Evolutionary conservation across 2,888 invertebrate genomes (phyloP).

Genomic region (Eledone cirrhosa): DNA sequence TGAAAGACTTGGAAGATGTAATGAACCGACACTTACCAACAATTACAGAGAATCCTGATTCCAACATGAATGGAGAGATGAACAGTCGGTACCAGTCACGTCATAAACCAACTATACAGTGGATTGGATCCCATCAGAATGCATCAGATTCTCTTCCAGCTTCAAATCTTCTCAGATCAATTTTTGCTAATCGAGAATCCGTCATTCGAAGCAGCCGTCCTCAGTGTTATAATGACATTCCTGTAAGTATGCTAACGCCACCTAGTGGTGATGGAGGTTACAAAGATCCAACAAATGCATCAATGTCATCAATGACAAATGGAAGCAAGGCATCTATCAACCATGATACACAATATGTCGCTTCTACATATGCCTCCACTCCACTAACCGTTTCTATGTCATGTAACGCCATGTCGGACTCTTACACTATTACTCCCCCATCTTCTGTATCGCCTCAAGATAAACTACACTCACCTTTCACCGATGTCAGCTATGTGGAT

Average conservation of each 20-base stretch:
- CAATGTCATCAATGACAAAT: constrained; percentile 31
- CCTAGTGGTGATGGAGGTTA: constrained; percentile 85
- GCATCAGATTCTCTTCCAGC: constrained; percentile 75
- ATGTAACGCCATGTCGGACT: constrained; percentile 47
- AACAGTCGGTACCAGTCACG: constrained; percentile 29
- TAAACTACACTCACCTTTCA: constrained; percentile 68
- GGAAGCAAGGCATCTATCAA: not conserved
- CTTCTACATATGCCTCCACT: constrained; percentile 23
- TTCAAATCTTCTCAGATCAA: constrained; percentile 85
- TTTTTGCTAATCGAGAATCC: constrained; percentile 93
- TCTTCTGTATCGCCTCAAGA: constrained; percentile 96
- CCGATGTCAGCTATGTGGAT: constrained; percentile 31
- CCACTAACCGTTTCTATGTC: constrained; percentile 42
- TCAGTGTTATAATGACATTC: constrained; percentile 53
- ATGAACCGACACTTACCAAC: constrained; percentile 90
- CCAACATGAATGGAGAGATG: constrained; percentile 21
- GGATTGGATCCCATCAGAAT: constrained; percentile 77
- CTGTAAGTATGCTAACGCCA: constrained; percentile 84
- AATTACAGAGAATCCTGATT: constrained; percentile 60
- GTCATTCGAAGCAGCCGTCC: constrained; percentile 85
- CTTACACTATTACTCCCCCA: constrained; percentile 90
- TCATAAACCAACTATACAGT: constrained; percentile 76
- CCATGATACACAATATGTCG: constrained; percentile 1
- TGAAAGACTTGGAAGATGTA: constrained; percentile 92
- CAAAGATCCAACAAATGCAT: constrained; percentile 40